Evolutionary conservation across 1,140 invertebrate species (phyloP).

Genomic region (Drosophila ironensis): DNA sequence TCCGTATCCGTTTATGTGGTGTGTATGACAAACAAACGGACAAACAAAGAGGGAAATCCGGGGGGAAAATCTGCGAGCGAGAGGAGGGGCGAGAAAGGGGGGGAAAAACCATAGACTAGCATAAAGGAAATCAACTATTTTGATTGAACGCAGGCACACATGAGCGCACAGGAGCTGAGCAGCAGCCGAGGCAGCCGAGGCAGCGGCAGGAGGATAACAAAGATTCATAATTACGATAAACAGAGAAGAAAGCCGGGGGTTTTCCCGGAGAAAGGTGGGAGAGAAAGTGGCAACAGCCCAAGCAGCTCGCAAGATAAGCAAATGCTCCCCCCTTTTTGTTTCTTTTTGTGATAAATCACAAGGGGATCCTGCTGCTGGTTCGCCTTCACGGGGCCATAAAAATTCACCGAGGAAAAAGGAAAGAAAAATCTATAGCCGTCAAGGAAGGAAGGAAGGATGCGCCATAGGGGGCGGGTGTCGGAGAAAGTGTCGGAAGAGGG

Average conservation of each 20-base stretch:
- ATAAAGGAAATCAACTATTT: constrained; percentile 58
- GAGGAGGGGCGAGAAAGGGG: too few relatives aligned
- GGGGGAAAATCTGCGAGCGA: too few relatives aligned
- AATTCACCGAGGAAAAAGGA: constrained; percentile 2
- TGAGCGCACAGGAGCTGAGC: constrained; percentile 35
- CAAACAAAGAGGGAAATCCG: neutral
- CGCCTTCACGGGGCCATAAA: constrained; percentile 30
- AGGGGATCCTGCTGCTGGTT: constrained; percentile 1
- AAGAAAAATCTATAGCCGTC: too few relatives aligned
- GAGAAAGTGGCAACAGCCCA: constrained; percentile 16
- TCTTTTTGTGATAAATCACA: constrained; percentile 53
- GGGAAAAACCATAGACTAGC: constrained; percentile 12
- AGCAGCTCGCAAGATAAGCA: constrained; percentile 50
- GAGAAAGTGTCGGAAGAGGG: neutral
- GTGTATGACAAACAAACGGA: neutral
- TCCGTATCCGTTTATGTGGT: constrained; percentile 1
- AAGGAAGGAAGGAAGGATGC: too few relatives aligned
- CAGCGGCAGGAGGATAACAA: constrained; percentile 42
- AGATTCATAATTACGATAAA: constrained; percentile 69
- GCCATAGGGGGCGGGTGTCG: neutral
- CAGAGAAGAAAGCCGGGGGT: neutral
- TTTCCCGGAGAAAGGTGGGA: neutral
- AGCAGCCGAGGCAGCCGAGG: too few relatives aligned
- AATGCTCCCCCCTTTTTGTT: constrained; percentile 46
- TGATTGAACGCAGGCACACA: constrained; percentile 54